phyloP scores from a whole-genome alignment of 2,797 vertebrate species.

The Philypnodon macrostomus region DNA sequence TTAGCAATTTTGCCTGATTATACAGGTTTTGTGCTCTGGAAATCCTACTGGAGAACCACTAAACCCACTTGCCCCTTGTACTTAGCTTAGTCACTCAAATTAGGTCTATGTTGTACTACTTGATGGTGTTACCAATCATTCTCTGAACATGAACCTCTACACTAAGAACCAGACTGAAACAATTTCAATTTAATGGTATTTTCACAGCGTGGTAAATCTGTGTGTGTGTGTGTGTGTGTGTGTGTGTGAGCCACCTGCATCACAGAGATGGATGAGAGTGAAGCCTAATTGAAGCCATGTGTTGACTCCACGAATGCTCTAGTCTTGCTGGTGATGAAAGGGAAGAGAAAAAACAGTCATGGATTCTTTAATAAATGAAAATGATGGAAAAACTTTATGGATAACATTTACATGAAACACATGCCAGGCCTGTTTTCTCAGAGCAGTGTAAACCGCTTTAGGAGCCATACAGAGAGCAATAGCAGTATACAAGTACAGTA shows the following conservation, averaged over 20 bases:
- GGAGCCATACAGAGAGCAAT: too few relatives aligned
- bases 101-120: slow-evolving; percentile 10
- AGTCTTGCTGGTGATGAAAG: slow-evolving; percentile 53
- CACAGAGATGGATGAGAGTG: slow-evolving; percentile 63
- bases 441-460: slow-evolving; percentile 1
- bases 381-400: slow-evolving; percentile 25
- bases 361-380: slow-evolving; percentile 50
- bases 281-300: slow-evolving; percentile 64
- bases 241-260: slow-evolving; percentile 60
- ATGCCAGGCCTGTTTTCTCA: slow-evolving; percentile 22
- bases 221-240: slow-evolving; percentile 24
- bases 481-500: too few relatives aligned
- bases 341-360: slow-evolving; percentile 14
- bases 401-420: slow-evolving; percentile 38
- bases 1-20: slow-evolving; percentile 15
- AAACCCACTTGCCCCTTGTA: slow-evolving; percentile 2
- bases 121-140: slow-evolving; percentile 32
- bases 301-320: slow-evolving; percentile 51
- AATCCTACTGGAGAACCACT: neutral
- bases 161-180: slow-evolving; percentile 49
- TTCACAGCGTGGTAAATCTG: slow-evolving; percentile 59
- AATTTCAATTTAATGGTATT: slow-evolving; percentile 68
- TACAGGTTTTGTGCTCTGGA: neutral
- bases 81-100: slow-evolving; percentile 18
- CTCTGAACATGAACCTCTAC: slow-evolving; percentile 25